Conservation (phyloP, 1,140 invertebrate genomes). For the Aphidius gifuensis region DNA sequence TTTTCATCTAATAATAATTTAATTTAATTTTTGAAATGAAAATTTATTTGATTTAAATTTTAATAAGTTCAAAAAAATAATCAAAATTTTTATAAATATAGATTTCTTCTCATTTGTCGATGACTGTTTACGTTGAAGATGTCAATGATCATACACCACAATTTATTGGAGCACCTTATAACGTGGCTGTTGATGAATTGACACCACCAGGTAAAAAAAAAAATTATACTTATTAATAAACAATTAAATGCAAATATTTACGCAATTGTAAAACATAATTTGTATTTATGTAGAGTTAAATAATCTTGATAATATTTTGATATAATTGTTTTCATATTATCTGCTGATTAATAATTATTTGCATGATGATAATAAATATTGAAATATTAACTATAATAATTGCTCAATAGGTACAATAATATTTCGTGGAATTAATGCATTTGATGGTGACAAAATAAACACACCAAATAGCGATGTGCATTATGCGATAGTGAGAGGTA, state of each 20-base stretch:
- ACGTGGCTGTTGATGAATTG: constrained; percentile 74
- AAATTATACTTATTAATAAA: constrained; percentile 3
- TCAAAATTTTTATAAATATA: constrained; percentile 34
- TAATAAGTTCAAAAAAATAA: background rate
- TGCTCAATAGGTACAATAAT: constrained; percentile 68
- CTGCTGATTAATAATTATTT: too few relatives aligned
- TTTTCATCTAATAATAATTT: too few relatives aligned
- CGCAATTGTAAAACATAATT: background rate
- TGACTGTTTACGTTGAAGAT: constrained; percentile 83
- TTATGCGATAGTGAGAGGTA: constrained; percentile 75
- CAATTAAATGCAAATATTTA: background rate
- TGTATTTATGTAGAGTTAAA: background rate
- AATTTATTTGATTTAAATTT: too few relatives aligned
- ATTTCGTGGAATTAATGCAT: constrained; percentile 74
- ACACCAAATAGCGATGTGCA: constrained; percentile 86
- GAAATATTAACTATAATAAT: too few relatives aligned
- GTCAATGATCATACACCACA: constrained; percentile 76
- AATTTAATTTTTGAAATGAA: too few relatives aligned
- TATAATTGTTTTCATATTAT: too few relatives aligned
- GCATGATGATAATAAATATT: too few relatives aligned
- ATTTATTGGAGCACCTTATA: constrained; percentile 74
- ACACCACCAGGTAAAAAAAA: constrained; percentile 64
- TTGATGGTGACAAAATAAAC: constrained; percentile 80
- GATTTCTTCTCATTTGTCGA: constrained; percentile 76
- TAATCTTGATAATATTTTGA: too few relatives aligned